Evolutionary conservation across 2,888 invertebrate species (phyloP).

Genomic region (Caenorhabditis auriculariae): DNA sequence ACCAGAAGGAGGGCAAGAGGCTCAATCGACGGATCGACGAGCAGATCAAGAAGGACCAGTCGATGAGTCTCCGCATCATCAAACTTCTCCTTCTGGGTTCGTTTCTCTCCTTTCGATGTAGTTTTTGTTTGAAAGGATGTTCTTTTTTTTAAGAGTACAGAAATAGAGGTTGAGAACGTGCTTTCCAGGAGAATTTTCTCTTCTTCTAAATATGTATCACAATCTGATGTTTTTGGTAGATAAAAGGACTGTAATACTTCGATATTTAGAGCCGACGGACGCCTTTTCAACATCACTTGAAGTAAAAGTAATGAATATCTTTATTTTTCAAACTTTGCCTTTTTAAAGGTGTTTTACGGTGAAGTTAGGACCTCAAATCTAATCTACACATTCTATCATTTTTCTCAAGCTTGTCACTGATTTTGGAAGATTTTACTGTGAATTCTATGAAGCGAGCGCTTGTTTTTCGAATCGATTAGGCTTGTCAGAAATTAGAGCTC

Average conservation of each 20-base stretch:
- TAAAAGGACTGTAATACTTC: too few relatives aligned
- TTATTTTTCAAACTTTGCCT: too few relatives aligned
- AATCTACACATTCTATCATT: background rate
- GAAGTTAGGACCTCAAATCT: background rate
- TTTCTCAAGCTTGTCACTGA: background rate
- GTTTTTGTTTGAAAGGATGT: background rate
- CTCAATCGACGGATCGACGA: constrained; percentile 62
- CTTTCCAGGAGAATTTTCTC: background rate
- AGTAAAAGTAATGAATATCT: too few relatives aligned
- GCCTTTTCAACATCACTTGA: too few relatives aligned
- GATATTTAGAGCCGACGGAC: too few relatives aligned
- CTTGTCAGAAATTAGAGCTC: too few relatives aligned
- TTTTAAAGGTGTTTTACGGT: too few relatives aligned
- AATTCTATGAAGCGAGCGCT: too few relatives aligned
- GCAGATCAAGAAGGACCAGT: constrained; percentile 62
- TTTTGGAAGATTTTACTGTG: too few relatives aligned
- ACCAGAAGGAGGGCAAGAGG: constrained; percentile 60
- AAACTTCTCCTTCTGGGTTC: constrained; percentile 61
- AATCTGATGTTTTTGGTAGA: background rate
- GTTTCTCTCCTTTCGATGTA: constrained; percentile 5
- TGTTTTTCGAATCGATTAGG: too few relatives aligned
- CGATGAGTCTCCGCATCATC: constrained; percentile 61
- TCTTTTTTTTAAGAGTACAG: background rate
- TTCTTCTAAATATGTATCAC: background rate
- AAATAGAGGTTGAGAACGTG: background rate